Evolutionary conservation across 2,797 vertebrate genomes (phyloP).

Genomic region (Lacerta agilis): DNA sequence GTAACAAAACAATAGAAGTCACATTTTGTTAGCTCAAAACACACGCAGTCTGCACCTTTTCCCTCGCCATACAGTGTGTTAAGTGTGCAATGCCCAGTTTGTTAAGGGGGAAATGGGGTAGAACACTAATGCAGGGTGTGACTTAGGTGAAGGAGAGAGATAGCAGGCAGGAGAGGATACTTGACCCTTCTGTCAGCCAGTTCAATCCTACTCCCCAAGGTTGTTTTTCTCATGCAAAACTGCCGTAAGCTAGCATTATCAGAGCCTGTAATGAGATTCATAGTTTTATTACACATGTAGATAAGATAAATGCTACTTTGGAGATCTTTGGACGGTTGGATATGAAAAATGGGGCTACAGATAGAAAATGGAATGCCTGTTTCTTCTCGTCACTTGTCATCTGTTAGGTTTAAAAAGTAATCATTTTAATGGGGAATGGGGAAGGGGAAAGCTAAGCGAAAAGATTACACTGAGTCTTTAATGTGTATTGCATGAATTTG

Average conservation of each 20-base stretch:
- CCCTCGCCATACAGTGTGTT: not conserved
- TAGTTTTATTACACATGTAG: constrained; percentile 64
- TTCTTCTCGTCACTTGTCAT: constrained; percentile 62
- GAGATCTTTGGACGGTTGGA: constrained; percentile 63
- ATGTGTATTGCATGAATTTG: constrained; percentile 23
- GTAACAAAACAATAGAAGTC: not conserved
- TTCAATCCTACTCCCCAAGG: not conserved
- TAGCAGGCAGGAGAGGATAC: not conserved
- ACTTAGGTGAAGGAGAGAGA: not conserved
- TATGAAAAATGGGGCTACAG: constrained; percentile 57
- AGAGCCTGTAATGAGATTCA: constrained; percentile 67
- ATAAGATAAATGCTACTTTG: constrained; percentile 69
- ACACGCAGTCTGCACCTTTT: not conserved
- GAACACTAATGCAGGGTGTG: not conserved
- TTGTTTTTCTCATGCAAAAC: not conserved
- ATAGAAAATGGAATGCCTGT: constrained; percentile 56
- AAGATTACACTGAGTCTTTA: constrained; percentile 10
- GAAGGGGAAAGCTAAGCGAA: constrained; percentile 33
- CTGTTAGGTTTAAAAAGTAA: constrained; percentile 43
- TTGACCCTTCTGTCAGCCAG: not conserved
- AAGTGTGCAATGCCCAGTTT: not conserved
- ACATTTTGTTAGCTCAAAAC: not conserved
- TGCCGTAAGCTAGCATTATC: constrained; percentile 34
- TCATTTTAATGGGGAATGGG: constrained; percentile 48
- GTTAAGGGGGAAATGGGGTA: not conserved